Evolutionary conservation across 2,113 vertebrate species (phyloP).

Genomic region (Sphaerodactylus townsendi): DNA sequence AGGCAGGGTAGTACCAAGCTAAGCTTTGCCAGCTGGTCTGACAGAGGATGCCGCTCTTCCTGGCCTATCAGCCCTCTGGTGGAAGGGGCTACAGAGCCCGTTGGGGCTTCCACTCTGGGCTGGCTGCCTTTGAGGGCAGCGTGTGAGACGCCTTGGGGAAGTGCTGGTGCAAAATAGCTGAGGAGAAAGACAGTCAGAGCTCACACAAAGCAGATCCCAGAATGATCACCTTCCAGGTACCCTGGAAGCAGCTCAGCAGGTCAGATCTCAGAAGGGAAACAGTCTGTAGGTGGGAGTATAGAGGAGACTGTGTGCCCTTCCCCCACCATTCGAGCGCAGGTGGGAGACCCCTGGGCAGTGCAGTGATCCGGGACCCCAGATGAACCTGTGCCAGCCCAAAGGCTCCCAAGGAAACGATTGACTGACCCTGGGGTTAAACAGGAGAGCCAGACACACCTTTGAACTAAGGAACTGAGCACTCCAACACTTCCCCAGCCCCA

Average conservation of each 20-base stretch:
- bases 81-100: not conserved
- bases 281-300: slow-evolving; percentile 46
- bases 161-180: not conserved
- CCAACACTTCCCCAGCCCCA: slow-evolving; percentile 13
- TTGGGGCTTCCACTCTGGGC: no score
- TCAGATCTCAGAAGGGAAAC: slow-evolving; percentile 34
- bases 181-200: not conserved
- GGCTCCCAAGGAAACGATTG: slow-evolving; percentile 66
- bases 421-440: slow-evolving; percentile 56
- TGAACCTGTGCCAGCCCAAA: slow-evolving; percentile 62
- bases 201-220: not conserved
- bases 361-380: slow-evolving; percentile 59
- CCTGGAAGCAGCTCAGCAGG: not conserved
- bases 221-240: slow-evolving; percentile 30
- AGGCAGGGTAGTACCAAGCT: no score
- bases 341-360: slow-evolving; percentile 61
- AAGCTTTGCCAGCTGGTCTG: no score
- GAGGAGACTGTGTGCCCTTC: slow-evolving; percentile 66
- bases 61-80: not conserved
- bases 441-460: slow-evolving; percentile 47
- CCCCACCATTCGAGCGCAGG: not conserved
- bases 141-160: no score
- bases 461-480: slow-evolving; percentile 53
- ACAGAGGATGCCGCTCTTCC: no score
- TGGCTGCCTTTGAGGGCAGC: no score